Evolutionary conservation across 1,140 invertebrate genomes (phyloP), one percentile per base, ranked within the genome.

Genomic region (Drosophila grimshawi): DNA sequence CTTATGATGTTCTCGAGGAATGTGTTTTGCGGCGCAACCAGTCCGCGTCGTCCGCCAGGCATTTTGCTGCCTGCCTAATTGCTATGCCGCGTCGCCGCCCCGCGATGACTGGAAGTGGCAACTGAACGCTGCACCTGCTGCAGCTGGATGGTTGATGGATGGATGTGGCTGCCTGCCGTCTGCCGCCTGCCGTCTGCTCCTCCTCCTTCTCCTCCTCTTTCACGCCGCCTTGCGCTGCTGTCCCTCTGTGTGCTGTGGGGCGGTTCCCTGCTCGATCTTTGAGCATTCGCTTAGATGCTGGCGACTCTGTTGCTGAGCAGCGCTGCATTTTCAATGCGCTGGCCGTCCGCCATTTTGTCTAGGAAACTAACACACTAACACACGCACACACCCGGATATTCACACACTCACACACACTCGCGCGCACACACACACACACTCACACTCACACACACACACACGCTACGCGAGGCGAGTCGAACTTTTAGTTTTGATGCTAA

Each of bases 1-100:
- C 98, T 94, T 85, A 99, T 99, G 94, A 99, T 99, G 94, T 99
- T 99, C 94, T 99, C 99, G 86, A 99, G 94, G 94, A 99, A 99
- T 82, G 99, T 99, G 94, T 99, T 99, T 94, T 99, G 98, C 90
- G 99, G 99, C 94, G 99, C 98, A 92, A 99, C 98, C 83, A 99
- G 96, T 93, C 98, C 99, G 95, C 97, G 95, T 92, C 97, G 95
- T 94, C 97, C 97, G 93, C 97, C 97, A 93, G 97, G 97, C 97
- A 98, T 98, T 94, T 94, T 96, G 91, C 19, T 57, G 78, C 19
- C 19, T 19, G 80, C 76, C 83, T 83, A 77, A 66, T 78, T 70
- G 71, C 68, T 78, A 79, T 65, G 71, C 76, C 66, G 67, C 61
- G 80, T 64, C 69, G 62, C 72, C 43, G 62, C 78, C 45, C 39